Evolutionary conservation across 2,797 vertebrate species (phyloP).

Genomic region (Chiroxiphia lanceolata): DNA sequence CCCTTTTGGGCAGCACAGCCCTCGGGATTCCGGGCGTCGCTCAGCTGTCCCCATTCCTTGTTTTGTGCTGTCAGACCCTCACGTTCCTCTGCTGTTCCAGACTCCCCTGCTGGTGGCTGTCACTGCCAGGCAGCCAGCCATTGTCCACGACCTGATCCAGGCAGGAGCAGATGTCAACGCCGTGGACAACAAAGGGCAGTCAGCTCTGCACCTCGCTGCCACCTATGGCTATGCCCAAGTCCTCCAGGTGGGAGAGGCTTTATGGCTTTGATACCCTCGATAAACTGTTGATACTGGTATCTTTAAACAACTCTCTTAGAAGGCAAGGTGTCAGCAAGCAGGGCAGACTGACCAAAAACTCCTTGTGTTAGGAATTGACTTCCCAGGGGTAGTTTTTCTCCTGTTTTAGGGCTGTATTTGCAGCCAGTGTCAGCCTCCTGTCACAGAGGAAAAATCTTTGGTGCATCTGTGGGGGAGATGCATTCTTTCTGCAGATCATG

Average conservation of each 20-base stretch:
- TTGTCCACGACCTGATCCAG: constrained; percentile 64
- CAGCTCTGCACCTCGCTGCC: constrained; percentile 63
- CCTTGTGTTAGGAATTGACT: neutral
- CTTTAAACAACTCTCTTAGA: neutral
- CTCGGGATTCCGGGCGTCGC: neutral
- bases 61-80: neutral
- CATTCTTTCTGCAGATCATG: neutral
- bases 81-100: neutral
- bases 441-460: neutral
- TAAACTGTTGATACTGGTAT: accelerated
- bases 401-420: neutral
- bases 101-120: constrained; percentile 70
- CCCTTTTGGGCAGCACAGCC: accelerated
- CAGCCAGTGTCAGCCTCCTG: neutral
- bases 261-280: neutral
- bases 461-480: accelerated
- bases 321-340: neutral
- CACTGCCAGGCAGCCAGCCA: constrained; percentile 59
- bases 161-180: constrained; percentile 61
- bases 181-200: constrained; percentile 64
- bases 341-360: neutral
- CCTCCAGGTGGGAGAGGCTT: constrained; percentile 53
- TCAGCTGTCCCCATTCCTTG: neutral
- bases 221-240: constrained; percentile 52
- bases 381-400: neutral